phyloP scores from a whole-genome alignment of 2,797 vertebrate species.

The Parauchenoglanis punctatus region DNA sequence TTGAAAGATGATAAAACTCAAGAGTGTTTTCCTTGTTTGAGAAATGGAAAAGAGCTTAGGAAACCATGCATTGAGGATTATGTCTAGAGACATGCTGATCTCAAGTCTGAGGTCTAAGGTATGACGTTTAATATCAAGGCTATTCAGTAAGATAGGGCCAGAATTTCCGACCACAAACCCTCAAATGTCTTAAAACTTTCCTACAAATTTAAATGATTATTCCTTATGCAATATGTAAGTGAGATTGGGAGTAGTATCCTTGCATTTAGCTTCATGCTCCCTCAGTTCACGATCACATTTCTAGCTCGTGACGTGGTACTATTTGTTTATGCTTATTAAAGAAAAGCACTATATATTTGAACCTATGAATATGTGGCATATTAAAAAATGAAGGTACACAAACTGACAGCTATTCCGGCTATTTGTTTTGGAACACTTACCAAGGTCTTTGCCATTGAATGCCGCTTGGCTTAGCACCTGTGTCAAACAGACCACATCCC shows the following conservation, averaged over 20 bases:
- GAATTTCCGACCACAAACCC: constrained; percentile 35
- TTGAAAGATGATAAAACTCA: constrained; percentile 61
- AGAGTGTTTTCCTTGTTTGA: constrained; percentile 32
- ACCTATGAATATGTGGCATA: constrained; percentile 20
- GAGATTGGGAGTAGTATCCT: neutral
- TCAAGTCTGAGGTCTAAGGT: constrained; percentile 25
- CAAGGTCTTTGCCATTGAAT: constrained; percentile 92
- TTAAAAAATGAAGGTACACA: neutral
- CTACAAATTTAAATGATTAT: constrained; percentile 9
- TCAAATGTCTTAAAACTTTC: constrained; percentile 7
- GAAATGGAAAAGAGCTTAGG: constrained; percentile 69
- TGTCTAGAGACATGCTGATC: constrained; percentile 21
- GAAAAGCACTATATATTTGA: constrained; percentile 27
- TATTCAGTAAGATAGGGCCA: constrained; percentile 3
- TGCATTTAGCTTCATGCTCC: neutral
- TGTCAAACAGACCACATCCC: constrained; percentile 87
- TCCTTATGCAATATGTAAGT: neutral
- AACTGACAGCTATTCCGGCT: neutral
- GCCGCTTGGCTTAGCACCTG: constrained; percentile 88
- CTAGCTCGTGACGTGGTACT: constrained; percentile 1
- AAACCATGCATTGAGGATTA: constrained; percentile 58
- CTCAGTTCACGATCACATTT: neutral
- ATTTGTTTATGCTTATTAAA: constrained; percentile 39
- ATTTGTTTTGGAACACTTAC: constrained; percentile 72
- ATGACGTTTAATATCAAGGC: constrained; percentile 30